These are phyloP conservation scores for Halictus ligatus DNA, from an alignment of 2,888 invertebrate genomes.

Conservation along the genomic window DNA sequence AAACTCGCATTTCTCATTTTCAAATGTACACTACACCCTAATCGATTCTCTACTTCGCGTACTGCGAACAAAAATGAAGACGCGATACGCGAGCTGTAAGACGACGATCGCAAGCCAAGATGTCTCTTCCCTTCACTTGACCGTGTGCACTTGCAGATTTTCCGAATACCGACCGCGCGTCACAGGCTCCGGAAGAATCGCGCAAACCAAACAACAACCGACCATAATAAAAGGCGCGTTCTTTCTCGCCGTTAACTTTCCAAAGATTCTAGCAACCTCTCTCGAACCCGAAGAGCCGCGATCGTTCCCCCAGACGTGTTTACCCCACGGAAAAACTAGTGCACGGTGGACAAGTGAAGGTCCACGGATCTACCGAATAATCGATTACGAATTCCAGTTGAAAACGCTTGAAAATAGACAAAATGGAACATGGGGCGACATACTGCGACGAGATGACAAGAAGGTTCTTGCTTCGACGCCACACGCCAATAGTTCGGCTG, in stretches of 20 bases:
- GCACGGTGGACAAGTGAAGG: slow-evolving; percentile 13
- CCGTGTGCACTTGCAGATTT: not conserved
- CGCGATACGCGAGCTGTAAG: not conserved
- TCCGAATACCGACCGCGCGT: not conserved
- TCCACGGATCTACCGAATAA: not conserved
- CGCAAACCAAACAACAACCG: not conserved
- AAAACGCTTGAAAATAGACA: not conserved
- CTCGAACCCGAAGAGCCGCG: not conserved
- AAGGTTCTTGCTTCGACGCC: too few species aligned
- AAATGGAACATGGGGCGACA: not conserved
- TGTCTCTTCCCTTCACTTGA: slow-evolving; percentile 4
- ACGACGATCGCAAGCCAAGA: slow-evolving; percentile 40
- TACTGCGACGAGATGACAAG: not conserved
- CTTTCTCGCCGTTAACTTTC: slow-evolving; percentile 7
- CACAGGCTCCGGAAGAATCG: not conserved
- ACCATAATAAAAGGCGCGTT: not conserved
- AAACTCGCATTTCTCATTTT: not conserved
- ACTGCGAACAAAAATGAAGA: not conserved
- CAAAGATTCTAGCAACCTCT: not conserved
- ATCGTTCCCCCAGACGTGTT: not conserved
- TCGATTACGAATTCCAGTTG: not conserved
- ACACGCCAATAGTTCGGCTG: too few species aligned
- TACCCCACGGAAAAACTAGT: not conserved
- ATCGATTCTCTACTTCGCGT: not conserved
- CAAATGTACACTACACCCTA: not conserved